Evolutionary conservation across 2,113 vertebrate genomes (phyloP).

Genomic region (zebrafish (Danio rerio)): DNA sequence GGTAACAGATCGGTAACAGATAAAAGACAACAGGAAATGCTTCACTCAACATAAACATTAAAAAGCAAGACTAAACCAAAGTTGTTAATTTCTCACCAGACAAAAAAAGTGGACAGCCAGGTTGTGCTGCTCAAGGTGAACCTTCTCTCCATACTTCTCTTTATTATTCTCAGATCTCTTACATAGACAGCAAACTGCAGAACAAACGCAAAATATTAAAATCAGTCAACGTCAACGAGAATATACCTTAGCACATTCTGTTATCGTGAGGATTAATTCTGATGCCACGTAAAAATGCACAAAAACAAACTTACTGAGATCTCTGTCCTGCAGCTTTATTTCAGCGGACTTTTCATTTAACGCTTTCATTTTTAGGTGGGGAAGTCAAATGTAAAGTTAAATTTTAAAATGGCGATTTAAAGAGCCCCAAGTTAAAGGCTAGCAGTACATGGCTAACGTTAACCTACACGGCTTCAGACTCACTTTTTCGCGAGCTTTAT

Average conservation of each 20-base stretch:
- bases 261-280: too few relatives aligned
- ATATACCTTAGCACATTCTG: background rate
- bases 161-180: constrained; percentile 84
- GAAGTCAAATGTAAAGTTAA: background rate
- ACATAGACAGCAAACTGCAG: constrained; percentile 88
- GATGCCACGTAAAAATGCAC: too few relatives aligned
- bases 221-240: background rate
- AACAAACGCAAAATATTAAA: background rate
- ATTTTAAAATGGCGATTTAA: constrained; percentile 24
- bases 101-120: constrained; percentile 93
- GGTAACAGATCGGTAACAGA: too few relatives aligned
- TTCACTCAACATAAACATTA: background rate
- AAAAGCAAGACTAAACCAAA: background rate
- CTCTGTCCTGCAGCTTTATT: constrained; percentile 17
- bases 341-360: constrained; percentile 2
- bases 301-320: constrained; percentile 8
- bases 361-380: background rate
- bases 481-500: background rate
- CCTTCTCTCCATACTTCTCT: constrained; percentile 90
- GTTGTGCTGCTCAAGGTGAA: constrained; percentile 77
- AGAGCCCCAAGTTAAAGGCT: background rate
- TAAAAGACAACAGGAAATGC: background rate
- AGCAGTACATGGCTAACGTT: background rate
- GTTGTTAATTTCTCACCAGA: constrained; percentile 78
- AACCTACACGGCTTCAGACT: background rate